Conservation (phyloP, 2,797 vertebrate species). For the Hoplostethus mediterraneus region DNA sequence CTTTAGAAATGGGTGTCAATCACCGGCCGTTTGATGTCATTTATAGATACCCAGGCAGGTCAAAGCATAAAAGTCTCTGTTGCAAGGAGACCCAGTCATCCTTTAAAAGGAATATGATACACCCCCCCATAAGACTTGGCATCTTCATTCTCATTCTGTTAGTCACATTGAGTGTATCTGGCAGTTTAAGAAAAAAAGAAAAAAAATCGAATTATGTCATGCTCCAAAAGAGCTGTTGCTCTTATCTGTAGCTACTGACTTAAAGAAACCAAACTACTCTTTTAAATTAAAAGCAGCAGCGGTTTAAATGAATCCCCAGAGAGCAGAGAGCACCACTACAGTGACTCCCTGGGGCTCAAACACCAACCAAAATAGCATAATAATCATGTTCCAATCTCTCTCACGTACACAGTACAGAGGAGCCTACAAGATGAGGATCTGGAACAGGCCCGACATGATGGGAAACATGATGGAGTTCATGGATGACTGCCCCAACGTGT, state of each 20-base stretch:
- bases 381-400: slow-evolving; percentile 31
- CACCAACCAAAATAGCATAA: slow-evolving; percentile 23
- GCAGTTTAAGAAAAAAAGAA: slow-evolving; percentile 43
- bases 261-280: slow-evolving; percentile 34
- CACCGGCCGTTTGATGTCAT: slow-evolving; percentile 80
- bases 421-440: slow-evolving; percentile 84
- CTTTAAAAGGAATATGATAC: slow-evolving; percentile 79
- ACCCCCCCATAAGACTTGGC: slow-evolving; percentile 70
- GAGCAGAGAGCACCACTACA: slow-evolving; percentile 14
- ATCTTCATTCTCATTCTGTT: slow-evolving; percentile 79
- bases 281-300: slow-evolving; percentile 46
- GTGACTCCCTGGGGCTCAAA: slow-evolving; percentile 22
- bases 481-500: slow-evolving; percentile 85
- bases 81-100: slow-evolving; percentile 77
- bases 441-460: slow-evolving; percentile 82
- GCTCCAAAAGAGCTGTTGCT: slow-evolving; percentile 42
- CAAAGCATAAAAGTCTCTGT: slow-evolving; percentile 72
- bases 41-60: slow-evolving; percentile 75
- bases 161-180: slow-evolving; percentile 69
- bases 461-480: slow-evolving; percentile 85
- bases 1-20: slow-evolving; percentile 80
- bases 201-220: slow-evolving; percentile 47
- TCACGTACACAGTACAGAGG: slow-evolving; percentile 79
- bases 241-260: slow-evolving; percentile 43
- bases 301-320: background rate